A percentile compares a stretch with the other conserved stretches of the same genome.
These are phyloP conservation scores for Ferrisia virgata DNA, from an alignment of 2,888 invertebrate genomes.

Conservation along the genomic window DNA sequence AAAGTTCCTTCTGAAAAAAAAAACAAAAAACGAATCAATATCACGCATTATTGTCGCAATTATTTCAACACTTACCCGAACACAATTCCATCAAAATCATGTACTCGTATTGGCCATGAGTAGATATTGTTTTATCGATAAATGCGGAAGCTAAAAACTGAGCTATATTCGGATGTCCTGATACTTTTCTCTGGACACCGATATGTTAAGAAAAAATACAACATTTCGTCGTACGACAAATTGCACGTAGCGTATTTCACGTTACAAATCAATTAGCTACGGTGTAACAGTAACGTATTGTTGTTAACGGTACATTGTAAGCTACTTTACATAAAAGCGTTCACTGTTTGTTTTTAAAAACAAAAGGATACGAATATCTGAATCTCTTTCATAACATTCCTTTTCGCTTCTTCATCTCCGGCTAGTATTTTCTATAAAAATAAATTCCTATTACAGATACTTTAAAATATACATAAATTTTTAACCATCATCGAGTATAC, in stretches of 20 bases:
- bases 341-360: slow-evolving; percentile 1
- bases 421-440: slow-evolving; percentile 69
- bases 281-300: background rate
- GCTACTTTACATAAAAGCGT: background rate
- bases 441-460: background rate
- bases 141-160: slow-evolving; percentile 81
- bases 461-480: background rate
- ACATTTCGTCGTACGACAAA: slow-evolving; percentile 36
- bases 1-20: slow-evolving; percentile 60
- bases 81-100: slow-evolving; percentile 90
- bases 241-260: background rate
- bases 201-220: background rate
- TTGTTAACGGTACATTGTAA: background rate
- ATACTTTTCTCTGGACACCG: slow-evolving; percentile 70
- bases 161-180: slow-evolving; percentile 89
- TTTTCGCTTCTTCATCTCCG: slow-evolving; percentile 76
- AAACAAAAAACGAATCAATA: slow-evolving; percentile 22
- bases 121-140: slow-evolving; percentile 74
- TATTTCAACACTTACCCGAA: slow-evolving; percentile 60
- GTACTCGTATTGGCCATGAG: slow-evolving; percentile 83
- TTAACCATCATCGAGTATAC: background rate
- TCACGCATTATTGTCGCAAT: background rate
- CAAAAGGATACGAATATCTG: slow-evolving; percentile 60
- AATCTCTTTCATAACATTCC: slow-evolving; percentile 76
- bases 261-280: background rate